phyloP scores from a whole-genome alignment of 1,140 invertebrate species.

The Drosophila ercepeae region DNA sequence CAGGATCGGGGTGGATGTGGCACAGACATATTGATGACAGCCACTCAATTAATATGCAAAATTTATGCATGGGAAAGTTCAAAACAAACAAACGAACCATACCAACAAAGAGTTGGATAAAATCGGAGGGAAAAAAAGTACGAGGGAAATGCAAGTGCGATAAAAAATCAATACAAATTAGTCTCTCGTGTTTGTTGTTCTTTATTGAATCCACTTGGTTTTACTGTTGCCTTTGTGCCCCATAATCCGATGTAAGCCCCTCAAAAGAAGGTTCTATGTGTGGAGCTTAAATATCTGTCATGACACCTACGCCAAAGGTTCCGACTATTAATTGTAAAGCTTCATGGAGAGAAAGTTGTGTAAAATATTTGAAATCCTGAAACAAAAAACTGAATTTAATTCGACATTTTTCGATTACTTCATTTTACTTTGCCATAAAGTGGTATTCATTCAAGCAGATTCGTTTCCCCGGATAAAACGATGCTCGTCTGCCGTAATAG shows the following conservation, averaged over 20 bases:
- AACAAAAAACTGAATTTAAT: too few species aligned
- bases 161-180: slow-evolving; percentile 77
- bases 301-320: slow-evolving; percentile 21
- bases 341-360: not conserved
- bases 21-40: slow-evolving; percentile 53
- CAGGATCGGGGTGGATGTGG: not conserved
- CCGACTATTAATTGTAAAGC: slow-evolving; percentile 3
- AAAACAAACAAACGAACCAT: slow-evolving; percentile 67
- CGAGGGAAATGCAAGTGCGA: slow-evolving; percentile 17
- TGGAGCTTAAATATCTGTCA: not conserved
- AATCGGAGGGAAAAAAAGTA: slow-evolving; percentile 9
- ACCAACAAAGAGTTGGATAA: slow-evolving; percentile 43
- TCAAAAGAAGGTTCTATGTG: slow-evolving; percentile 8
- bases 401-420: too few species aligned
- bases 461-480: not conserved
- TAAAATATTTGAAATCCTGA: not conserved
- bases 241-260: slow-evolving; percentile 31
- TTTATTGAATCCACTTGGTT: slow-evolving; percentile 17
- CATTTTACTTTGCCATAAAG: too few species aligned
- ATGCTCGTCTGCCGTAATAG: not conserved
- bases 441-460: not conserved
- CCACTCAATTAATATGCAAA: slow-evolving; percentile 80
- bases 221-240: slow-evolving; percentile 20
- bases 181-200: slow-evolving; percentile 19
- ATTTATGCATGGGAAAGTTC: slow-evolving; percentile 81